Evolutionary conservation across 2,888 invertebrate genomes (phyloP), one percentile per base, ranked within the genome.

Genomic region (Linyphia triangularis): DNA sequence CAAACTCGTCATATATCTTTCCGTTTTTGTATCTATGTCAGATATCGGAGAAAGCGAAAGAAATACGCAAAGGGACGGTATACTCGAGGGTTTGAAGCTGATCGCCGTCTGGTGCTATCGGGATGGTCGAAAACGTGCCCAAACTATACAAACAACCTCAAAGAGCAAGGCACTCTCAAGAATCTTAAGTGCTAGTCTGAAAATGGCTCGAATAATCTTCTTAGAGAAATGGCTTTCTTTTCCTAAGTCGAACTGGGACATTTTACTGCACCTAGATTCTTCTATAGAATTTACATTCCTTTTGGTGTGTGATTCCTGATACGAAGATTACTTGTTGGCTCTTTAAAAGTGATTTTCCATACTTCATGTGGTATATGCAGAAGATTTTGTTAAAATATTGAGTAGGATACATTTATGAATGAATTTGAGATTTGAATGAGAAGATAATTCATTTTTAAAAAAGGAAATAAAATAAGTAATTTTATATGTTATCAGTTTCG

Each of bases 161-260:
- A 86, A 67, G 63, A 79, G 73, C 67, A 67, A 67, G 57, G 40
- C 40, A 40, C 65, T 65, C 86, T 22, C 37, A 30, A 26, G 86
- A 86, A 86, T 86, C 79, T 73, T 73, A 86, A 86, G 73, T 81
- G 72, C 72, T 73, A 33, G 72, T 24, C 63, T 16, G 65, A 73
- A 81, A 86, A 81, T 77, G 78, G 86, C 43, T 57, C 19, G 43
- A 81, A 79, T 86, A 86, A 86, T 81, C 86, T 79, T 79, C 79
- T 81, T 73, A 81, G 51, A 73, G 67, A 28, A 67, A 51, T 51
- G 51, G 59, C 61, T 86, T 70, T 57, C 10, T 63, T 24, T 19
- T 26, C 33, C 57, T 13, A 51, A 51, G 51, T n/a, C n/a, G 13
- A 16, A 51, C 51, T 51, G 9, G 16, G 16, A 16, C 5, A 5